Base-by-base conservation (phyloP, 2,888 invertebrate genomes). In the Sinopyrophorus schimmeli region DNA sequence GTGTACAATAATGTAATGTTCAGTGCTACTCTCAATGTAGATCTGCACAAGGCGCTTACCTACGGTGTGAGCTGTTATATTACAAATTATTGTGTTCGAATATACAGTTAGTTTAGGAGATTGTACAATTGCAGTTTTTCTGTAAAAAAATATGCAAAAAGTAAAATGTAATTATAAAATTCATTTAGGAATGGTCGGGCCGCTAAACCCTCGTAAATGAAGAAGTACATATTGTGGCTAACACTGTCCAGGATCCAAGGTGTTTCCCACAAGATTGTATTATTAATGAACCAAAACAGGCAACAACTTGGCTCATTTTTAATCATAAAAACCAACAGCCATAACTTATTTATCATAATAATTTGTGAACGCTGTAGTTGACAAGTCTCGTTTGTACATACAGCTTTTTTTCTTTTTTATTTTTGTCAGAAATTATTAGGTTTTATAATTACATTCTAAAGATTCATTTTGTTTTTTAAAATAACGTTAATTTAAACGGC, bases 291-390 rank as follows among this genome's bases (percentile, higher is more conserved):
- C 57, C 55, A 57, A 61, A 57, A 62, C 55, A 59, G 60, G 57
- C 60, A 63, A 63, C 63, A 62, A 63, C 65, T 62, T 61, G 62
- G 55, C 61, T 63, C 64, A 64, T 65, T 64, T 65, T 66, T 65
- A 66, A 66, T 65, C 64, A 62, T 64, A 63, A 64, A 64, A 63
- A 64, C 63, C 61, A 63, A 65, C 64, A 64, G 60, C 63, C 63
- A 62, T 63, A 63, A 63, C 63, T 65, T 63, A 66, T 66, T 64
- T 64, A 52, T 52, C 47, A 52, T 52, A 52, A 52, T 64, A 64
- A 64, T 64, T 64, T 63, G 59, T 62, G 62, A 60, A 59, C 62
- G 56, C 49, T 42, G 53, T 42, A 42, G 58, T 53, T 56, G 58
- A 58, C 58, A 57, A 43, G 55, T 57, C 53, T 59, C 59, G 57